These are phyloP conservation scores for Bombus vancouverensis DNA, from an alignment of 1,140 invertebrate genomes.

Conservation along the genomic window DNA sequence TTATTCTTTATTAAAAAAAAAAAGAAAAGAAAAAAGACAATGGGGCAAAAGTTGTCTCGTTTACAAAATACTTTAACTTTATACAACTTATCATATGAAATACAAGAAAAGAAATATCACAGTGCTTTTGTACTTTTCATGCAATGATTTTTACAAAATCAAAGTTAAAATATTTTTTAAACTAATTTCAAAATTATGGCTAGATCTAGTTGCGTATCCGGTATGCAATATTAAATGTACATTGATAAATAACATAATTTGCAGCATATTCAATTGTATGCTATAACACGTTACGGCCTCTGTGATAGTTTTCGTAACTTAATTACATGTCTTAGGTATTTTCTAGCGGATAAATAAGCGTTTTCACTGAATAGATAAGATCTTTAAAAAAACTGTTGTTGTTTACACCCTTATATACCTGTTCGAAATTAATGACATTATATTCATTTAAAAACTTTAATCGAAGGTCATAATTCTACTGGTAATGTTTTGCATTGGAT, in stretches of 20 bases:
- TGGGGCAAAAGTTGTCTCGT: background rate
- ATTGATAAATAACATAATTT: background rate
- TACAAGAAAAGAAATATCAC: background rate
- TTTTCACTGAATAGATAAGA: no score
- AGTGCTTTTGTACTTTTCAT: background rate
- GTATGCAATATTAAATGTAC: background rate
- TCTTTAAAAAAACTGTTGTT: background rate
- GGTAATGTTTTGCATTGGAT: background rate
- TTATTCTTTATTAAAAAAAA: background rate
- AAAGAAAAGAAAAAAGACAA: background rate
- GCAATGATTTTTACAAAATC: background rate
- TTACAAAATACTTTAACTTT: background rate
- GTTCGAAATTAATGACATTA: background rate
- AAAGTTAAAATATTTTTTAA: background rate
- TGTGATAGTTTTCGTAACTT: background rate
- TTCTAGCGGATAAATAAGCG: background rate
- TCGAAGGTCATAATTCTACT: constrained; percentile 13
- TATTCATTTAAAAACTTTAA: background rate
- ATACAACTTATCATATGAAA: background rate
- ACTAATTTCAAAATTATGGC: background rate
- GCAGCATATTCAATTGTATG: background rate
- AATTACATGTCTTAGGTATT: background rate
- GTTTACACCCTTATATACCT: background rate
- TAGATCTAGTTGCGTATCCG: background rate
- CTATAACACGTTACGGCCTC: background rate